Conservation (phyloP, 2,113 vertebrate genomes). For the Gopherus evgoodei region DNA sequence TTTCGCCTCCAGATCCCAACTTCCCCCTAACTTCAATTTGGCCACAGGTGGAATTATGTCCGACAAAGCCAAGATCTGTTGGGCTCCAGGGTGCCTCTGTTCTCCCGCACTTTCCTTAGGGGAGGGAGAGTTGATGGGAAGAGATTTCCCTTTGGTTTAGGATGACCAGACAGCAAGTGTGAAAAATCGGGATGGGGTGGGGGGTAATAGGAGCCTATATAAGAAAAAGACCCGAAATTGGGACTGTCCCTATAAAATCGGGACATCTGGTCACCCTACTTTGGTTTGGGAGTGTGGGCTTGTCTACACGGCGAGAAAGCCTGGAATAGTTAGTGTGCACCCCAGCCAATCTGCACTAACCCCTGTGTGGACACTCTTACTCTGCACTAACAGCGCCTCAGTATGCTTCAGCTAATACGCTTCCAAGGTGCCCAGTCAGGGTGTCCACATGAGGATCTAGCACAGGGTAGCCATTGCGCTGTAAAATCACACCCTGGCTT, state of each 20-base stretch:
- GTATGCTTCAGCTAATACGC: background rate
- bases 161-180: no score
- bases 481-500: background rate
- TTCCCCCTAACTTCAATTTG: background rate
- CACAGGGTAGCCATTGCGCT: background rate
- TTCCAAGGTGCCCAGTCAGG: background rate
- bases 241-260: no score
- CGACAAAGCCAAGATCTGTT: background rate
- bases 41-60: background rate
- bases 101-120: background rate
- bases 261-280: background rate
- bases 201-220: no score
- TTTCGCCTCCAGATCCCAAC: background rate
- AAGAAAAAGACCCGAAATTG: no score
- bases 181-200: no score
- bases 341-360: background rate
- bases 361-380: background rate
- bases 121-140: background rate
- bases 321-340: background rate
- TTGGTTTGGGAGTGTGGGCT: background rate
- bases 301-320: background rate
- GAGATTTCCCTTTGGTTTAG: background rate
- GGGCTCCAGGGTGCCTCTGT: background rate
- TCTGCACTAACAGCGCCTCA: background rate
- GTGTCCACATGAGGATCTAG: background rate